These are phyloP conservation scores for Sebastiscus tertius DNA, from an alignment of 2,797 vertebrate species.

Conservation along the genomic window DNA sequence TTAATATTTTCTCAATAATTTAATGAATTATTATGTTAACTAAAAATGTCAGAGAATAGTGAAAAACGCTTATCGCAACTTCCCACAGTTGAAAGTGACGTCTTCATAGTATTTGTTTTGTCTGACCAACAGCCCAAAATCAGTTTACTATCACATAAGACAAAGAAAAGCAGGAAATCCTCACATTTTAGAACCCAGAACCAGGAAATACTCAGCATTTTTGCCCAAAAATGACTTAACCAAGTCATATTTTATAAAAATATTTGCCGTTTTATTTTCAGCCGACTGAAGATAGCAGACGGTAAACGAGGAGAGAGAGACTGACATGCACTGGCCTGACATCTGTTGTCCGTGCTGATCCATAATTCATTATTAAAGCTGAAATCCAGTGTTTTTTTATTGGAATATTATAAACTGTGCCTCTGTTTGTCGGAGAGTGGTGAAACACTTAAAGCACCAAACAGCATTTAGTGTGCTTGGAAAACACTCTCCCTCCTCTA, in stretches of 20 bases:
- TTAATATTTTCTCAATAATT: neutral
- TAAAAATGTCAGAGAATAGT: neutral
- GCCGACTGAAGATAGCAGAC: neutral
- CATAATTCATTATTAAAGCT: neutral
- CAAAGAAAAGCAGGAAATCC: no score
- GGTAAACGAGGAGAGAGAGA: neutral
- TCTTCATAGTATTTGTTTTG: neutral
- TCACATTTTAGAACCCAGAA: neutral
- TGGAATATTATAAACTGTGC: neutral
- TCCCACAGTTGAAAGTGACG: accelerated
- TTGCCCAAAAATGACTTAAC: neutral
- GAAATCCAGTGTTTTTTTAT: neutral
- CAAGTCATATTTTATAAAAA: neutral
- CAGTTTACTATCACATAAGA: neutral
- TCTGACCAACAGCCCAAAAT: neutral
- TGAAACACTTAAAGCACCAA: neutral
- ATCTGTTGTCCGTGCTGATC: neutral
- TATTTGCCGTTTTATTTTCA: neutral
- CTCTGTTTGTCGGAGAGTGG: neutral
- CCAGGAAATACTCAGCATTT: neutral
- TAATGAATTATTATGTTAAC: neutral
- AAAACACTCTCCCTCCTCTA: neutral
- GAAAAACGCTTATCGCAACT: neutral
- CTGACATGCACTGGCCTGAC: neutral
- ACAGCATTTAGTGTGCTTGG: neutral